phyloP scores from a whole-genome alignment of 2,888 invertebrate genomes.

The Drosophila pseudotakahashii region DNA sequence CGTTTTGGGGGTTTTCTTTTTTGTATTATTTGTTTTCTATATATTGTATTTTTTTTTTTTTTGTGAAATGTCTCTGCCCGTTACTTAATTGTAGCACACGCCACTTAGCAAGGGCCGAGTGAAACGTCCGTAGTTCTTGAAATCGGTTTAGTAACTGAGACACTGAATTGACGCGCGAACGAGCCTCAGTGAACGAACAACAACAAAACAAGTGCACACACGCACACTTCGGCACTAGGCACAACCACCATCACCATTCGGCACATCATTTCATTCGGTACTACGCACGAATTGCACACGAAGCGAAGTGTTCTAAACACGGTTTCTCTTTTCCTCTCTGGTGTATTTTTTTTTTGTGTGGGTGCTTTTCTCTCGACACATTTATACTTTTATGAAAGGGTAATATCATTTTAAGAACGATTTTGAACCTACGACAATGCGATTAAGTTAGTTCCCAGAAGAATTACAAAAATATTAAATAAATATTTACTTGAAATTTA shows the following conservation, averaged over 20 bases:
- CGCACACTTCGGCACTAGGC: constrained; percentile 11
- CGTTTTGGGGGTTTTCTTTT: constrained; percentile 22
- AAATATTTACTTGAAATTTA: no score
- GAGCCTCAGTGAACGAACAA: constrained; percentile 29
- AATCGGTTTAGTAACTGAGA: constrained; percentile 79
- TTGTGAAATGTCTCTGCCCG: constrained; percentile 55
- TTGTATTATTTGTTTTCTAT: constrained; percentile 17
- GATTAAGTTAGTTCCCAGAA: no score
- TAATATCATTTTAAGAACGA: neutral
- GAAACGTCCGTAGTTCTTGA: constrained; percentile 74
- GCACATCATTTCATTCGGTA: neutral
- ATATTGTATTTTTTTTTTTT: constrained; percentile 11
- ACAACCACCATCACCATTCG: neutral
- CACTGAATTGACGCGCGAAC: constrained; percentile 72
- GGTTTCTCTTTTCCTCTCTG: neutral
- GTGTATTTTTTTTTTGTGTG: neutral
- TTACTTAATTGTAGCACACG: constrained; percentile 74
- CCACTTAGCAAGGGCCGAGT: constrained; percentile 60
- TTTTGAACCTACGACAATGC: neutral
- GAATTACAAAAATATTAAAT: no score
- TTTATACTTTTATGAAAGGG: neutral
- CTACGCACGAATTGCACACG: constrained; percentile 12
- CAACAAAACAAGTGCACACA: constrained; percentile 33
- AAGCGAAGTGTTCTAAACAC: constrained; percentile 22
- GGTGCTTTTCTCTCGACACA: constrained; percentile 5